phyloP scores from a whole-genome alignment of 2,797 vertebrate species.

The Ctenosaura bakeri region DNA sequence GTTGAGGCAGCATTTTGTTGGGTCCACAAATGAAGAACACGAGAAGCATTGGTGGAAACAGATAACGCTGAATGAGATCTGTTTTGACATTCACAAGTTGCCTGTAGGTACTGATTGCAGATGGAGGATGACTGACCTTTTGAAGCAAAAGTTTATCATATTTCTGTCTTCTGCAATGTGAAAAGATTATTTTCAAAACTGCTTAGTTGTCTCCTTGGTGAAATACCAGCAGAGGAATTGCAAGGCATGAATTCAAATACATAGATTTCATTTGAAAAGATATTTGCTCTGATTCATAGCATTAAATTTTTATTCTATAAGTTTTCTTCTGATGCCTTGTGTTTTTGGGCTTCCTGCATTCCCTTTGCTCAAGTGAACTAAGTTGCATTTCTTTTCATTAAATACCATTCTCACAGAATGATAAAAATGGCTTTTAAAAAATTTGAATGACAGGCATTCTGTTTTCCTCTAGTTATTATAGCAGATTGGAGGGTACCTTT shows the following conservation, averaged over 20 bases:
- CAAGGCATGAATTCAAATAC: slow-evolving; percentile 58
- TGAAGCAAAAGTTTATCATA: slow-evolving; percentile 30
- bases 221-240: slow-evolving; percentile 10
- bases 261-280: slow-evolving; percentile 51
- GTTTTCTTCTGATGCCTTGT: slow-evolving; percentile 48
- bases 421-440: neutral
- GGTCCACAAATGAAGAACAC: neutral
- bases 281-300: slow-evolving; percentile 41
- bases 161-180: slow-evolving; percentile 21
- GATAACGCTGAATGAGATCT: neutral
- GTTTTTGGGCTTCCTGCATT: slow-evolving; percentile 62
- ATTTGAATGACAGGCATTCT: neutral
- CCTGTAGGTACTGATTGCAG: slow-evolving; percentile 56
- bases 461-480: neutral
- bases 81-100: slow-evolving; percentile 56
- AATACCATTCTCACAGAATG: neutral
- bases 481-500: neutral
- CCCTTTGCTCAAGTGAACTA: neutral
- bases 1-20: slow-evolving; percentile 25
- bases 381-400: slow-evolving; percentile 10
- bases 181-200: slow-evolving; percentile 36
- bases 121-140: slow-evolving; percentile 55
- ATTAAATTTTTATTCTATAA: slow-evolving; percentile 51
- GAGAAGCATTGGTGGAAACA: slow-evolving; percentile 29
- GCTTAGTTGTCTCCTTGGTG: slow-evolving; percentile 36